Base-by-base conservation (phyloP, 1,140 invertebrate species). In the Vanessa tameamea region DNA sequence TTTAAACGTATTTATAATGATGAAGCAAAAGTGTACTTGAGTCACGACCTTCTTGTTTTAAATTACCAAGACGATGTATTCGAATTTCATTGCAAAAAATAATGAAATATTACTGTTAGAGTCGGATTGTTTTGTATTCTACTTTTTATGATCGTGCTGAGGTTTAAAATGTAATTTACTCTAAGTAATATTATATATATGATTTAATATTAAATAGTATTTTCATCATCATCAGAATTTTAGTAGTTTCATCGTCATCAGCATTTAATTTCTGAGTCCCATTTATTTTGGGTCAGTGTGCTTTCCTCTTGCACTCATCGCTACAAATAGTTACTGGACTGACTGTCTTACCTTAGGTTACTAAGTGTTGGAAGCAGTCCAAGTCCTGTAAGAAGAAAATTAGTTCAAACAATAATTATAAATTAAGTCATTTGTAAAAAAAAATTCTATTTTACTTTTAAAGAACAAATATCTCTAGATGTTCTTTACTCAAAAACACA, bases 351-450 rank as follows among this genome's bases (percentile, higher is more conserved):
- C 96, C 96, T 96, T 80, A 97, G 93, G 87, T 96, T 96, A 90
- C 95, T 96, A 69, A 98, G 93, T 81, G 97, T 95, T 78, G 97
- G 95, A 76, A 97, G 94, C 20, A 97, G 94, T 85, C 97, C 97
- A 82, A 97, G 94, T 88, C 97, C 96, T 97, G 94, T 55, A 95
- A 96, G 71, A 37, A 37, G 1, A 31, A 31, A 37, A 37, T 0
- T 23, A 12, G 4, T 3, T 55, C 20, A 23, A 55, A n/a, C 31
- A 7, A 37, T 37, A 37, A 4, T 8, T 43, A 11, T 43, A 43
- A 11, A 43, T 43, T 8, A 43, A 5, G 37, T 43, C 7, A 43
- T 9, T 43, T 43, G 37, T 8, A 43, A 43, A 43, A 43, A 2
- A 43, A 43, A 5, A 5, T 31, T 31, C 20, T 20, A 20, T 20